Base-by-base conservation (phyloP, 2,113 vertebrate species). In the Cichladusa arquata region DNA sequence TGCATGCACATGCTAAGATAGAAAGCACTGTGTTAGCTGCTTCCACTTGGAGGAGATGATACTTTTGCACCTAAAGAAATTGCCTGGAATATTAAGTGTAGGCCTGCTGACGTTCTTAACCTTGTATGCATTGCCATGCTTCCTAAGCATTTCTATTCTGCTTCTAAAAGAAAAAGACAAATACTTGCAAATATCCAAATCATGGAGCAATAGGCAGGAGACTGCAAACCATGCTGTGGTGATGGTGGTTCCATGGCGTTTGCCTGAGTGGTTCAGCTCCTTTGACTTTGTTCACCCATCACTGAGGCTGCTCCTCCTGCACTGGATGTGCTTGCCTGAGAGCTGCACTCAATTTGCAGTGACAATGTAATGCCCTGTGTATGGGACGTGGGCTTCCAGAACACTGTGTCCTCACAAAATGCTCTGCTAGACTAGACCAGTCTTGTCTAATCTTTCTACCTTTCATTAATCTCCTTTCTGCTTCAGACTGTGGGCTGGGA, bases 301-400 rank as follows among this genome's bases (percentile, higher is more conserved):
- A 6, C 5, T 40, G 47, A 20, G 45, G 11, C 60, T 66, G 20
- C 47, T 87, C 45, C 62, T 69, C 45, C 62, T 69, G 33, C 44
- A 1, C 40, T 60, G 71, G 54, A 15, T 0, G 0, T 42, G 47
- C 38, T 83, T 5, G 2, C 4, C 26, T 74, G 80, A 66, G 79
- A 70, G 60, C 38, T 89, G 54, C 56, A 10, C n/a, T 79, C 25
- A 8, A 0, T 54, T 62, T 66, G 48, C 57, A 57, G 28, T 72
- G 31, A 40, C 38, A n/a, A 0, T 31, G 13, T 7, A n/a, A 33
- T 54, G 44, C 36, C 25, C 17, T 1, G 5, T 44, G 15, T 0
- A 0, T 66, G 54, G 53, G n/a, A 66, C 14, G 28, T 14, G 22
- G 56, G 36, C 57, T 16, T 42, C 4, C 38, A 29, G 57, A 45